Conservation (phyloP, 1,140 invertebrate species). For the Magallana angulata region DNA sequence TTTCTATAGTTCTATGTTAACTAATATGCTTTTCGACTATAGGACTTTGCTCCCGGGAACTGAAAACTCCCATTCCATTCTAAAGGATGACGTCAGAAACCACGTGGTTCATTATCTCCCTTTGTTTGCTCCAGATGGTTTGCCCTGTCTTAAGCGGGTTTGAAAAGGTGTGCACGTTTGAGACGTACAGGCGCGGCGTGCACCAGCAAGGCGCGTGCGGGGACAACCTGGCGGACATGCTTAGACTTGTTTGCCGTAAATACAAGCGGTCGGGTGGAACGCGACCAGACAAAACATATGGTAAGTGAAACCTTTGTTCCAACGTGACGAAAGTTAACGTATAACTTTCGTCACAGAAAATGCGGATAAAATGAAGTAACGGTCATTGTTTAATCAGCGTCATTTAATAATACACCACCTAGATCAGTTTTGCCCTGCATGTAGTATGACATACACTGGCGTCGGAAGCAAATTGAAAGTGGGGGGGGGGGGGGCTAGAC, state of each 20-base stretch:
- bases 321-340: no score
- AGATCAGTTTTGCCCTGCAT: no score
- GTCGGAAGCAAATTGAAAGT: no score
- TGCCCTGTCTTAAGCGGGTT: neutral
- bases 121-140: neutral
- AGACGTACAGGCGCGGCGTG: neutral
- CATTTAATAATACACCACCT: no score
- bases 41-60: neutral
- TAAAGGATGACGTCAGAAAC: neutral
- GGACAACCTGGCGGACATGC: neutral
- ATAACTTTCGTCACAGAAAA: no score
- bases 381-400: no score
- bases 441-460: no score
- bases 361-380: no score
- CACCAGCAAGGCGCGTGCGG: neutral
- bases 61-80: neutral
- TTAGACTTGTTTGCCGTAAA: neutral
- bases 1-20: no score
- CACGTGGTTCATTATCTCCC: neutral
- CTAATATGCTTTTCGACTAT: neutral
- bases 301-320: neutral
- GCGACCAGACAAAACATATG: neutral
- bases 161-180: conserved; percentile 3
- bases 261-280: neutral
- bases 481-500: no score